Evolutionary conservation across 2,113 vertebrate species (phyloP).

Genomic region (Xyliphius kryptos): DNA sequence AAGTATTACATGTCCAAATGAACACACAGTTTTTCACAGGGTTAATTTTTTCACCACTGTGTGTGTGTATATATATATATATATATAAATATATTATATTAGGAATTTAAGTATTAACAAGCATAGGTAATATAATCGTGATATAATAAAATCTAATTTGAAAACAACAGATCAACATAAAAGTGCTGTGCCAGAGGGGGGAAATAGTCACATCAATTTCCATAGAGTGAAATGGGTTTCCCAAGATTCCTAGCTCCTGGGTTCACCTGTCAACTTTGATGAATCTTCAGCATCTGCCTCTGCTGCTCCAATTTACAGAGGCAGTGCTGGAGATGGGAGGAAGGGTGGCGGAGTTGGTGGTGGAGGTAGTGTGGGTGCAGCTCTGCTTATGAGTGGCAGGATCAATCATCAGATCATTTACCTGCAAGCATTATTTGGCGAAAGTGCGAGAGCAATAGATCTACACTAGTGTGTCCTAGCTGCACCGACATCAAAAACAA

Average conservation of each 20-base stretch:
- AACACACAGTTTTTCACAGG: no score
- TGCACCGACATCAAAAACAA: constrained; percentile 81
- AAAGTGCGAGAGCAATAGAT: constrained; percentile 70
- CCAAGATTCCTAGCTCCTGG: constrained; percentile 73
- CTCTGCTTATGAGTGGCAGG: constrained; percentile 73
- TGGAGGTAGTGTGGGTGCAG: no score
- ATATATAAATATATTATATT: no score
- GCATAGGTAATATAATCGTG: no score
- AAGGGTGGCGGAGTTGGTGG: no score
- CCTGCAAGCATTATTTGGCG: constrained; percentile 82
- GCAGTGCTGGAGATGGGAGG: constrained; percentile 42
- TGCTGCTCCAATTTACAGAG: constrained; percentile 71
- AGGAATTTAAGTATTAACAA: no score
- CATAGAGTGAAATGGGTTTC: constrained; percentile 71
- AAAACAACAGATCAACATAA: constrained; percentile 45
- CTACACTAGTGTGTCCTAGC: constrained; percentile 69
- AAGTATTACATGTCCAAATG: no score
- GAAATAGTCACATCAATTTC: constrained; percentile 64
- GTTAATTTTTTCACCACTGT: no score
- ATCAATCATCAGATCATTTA: constrained; percentile 86
- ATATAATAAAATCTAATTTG: constrained; percentile 33
- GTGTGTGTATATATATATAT: no score
- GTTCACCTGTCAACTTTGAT: constrained; percentile 87
- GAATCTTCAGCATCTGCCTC: constrained; percentile 76
- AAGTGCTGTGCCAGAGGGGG: constrained; percentile 31